These are phyloP conservation scores for Danio choprae DNA, from an alignment of 2,797 vertebrate species.

Conservation along the genomic window DNA sequence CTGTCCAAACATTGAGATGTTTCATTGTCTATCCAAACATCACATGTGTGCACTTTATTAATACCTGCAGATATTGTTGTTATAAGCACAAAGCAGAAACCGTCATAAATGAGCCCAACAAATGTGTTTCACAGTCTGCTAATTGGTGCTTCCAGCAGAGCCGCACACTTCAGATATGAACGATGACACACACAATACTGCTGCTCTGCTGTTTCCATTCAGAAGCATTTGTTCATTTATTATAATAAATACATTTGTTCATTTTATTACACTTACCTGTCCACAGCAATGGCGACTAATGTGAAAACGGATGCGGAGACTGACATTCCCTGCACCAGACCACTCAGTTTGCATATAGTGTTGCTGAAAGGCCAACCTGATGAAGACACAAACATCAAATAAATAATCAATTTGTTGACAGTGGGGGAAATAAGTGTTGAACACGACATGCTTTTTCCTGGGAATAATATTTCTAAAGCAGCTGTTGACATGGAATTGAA, in stretches of 20 bases:
- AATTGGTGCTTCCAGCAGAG: neutral
- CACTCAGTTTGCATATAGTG: constrained; percentile 67
- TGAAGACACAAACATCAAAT: neutral
- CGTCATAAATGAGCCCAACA: neutral
- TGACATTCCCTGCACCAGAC: constrained; percentile 65
- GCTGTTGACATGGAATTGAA: too few relatives aligned
- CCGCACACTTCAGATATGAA: neutral
- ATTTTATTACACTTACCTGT: constrained; percentile 57
- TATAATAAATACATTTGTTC: too few relatives aligned
- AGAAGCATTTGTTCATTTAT: neutral
- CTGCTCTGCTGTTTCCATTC: neutral
- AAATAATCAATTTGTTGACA: too few relatives aligned
- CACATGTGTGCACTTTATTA: neutral
- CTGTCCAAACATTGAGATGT: neutral
- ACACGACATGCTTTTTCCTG: too few relatives aligned
- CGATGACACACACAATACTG: neutral
- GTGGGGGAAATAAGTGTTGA: too few relatives aligned
- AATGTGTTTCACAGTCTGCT: neutral
- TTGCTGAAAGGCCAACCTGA: constrained; percentile 70
- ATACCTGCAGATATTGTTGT: neutral
- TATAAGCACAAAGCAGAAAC: neutral
- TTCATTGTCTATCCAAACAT: neutral
- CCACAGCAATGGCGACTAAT: constrained; percentile 68
- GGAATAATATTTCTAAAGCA: too few relatives aligned
- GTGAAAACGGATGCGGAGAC: constrained; percentile 69